Evolutionary conservation across 2,888 invertebrate species (phyloP).

Genomic region (Tachystola acroxantha): DNA sequence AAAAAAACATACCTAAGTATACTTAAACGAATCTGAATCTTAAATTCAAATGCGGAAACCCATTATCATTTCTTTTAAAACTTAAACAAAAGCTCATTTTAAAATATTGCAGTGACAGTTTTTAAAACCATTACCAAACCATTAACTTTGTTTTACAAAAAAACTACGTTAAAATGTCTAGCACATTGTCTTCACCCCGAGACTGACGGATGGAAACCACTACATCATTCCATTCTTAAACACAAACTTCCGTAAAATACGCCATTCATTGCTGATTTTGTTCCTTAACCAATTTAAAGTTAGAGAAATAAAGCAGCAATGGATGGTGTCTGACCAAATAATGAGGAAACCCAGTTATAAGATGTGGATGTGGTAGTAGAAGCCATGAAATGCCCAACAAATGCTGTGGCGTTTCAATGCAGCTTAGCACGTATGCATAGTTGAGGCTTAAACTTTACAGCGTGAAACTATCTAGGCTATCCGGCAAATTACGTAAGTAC

Average conservation of each 20-base stretch:
- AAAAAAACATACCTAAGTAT: too few relatives aligned
- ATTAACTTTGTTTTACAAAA: slow-evolving; percentile 21
- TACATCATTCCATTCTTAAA: not conserved
- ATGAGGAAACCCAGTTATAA: not conserved
- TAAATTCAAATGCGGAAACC: too few relatives aligned
- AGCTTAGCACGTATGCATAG: slow-evolving; percentile 28
- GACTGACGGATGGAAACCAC: slow-evolving; percentile 9
- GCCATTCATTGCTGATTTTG: slow-evolving; percentile 12
- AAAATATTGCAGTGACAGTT: slow-evolving; percentile 7
- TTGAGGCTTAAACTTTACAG: slow-evolving; percentile 26
- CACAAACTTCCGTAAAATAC: not conserved
- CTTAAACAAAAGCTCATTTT: slow-evolving; percentile 14
- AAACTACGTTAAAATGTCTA: slow-evolving; percentile 12
- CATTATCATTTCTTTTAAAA: slow-evolving; percentile 1
- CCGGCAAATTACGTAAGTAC: slow-evolving; percentile 34
- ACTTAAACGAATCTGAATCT: too few relatives aligned
- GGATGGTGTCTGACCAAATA: not conserved
- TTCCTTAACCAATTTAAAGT: not conserved
- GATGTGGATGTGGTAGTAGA: slow-evolving; percentile 13
- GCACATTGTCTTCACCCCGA: slow-evolving; percentile 19
- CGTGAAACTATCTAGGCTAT: slow-evolving; percentile 29
- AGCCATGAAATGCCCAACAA: slow-evolving; percentile 19
- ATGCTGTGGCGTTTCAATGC: slow-evolving; percentile 15
- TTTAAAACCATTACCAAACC: slow-evolving; percentile 15
- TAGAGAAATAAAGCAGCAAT: not conserved